Evolutionary conservation across 2,797 vertebrate species (phyloP).

Genomic region (Pangasius macronema): DNA sequence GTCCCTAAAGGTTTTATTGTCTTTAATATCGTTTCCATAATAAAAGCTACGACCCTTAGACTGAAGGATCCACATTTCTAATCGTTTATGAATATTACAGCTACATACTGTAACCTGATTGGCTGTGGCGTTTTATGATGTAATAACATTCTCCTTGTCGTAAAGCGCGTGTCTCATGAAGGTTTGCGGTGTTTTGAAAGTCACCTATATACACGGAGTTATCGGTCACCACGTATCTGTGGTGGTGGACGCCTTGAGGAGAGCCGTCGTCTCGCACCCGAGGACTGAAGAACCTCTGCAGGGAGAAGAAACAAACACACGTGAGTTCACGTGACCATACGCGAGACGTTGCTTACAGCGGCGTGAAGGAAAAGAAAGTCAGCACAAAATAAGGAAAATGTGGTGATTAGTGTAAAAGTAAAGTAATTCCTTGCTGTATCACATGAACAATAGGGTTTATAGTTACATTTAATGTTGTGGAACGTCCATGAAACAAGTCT

Average conservation of each 20-base stretch:
- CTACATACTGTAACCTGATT: neutral
- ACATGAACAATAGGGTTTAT: too few species aligned
- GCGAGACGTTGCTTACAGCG: neutral
- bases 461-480: neutral
- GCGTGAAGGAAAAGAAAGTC: neutral
- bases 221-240: slow-evolving; percentile 95
- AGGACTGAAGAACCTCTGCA: slow-evolving; percentile 89
- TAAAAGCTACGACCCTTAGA: neutral
- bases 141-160: neutral
- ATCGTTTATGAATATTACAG: neutral
- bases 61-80: neutral
- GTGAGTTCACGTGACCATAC: neutral
- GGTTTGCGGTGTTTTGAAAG: slow-evolving; percentile 43
- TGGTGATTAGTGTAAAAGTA: too few species aligned
- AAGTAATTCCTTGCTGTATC: too few species aligned
- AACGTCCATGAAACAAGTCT: neutral
- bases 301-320: slow-evolving; percentile 26
- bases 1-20: neutral
- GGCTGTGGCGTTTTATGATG: neutral
- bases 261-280: slow-evolving; percentile 79
- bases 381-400: too few species aligned
- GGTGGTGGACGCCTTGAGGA: slow-evolving; percentile 84
- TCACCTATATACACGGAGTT: slow-evolving; percentile 89
- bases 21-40: neutral
- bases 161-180: neutral